Evolutionary conservation across 2,113 vertebrate species (phyloP).

Genomic region (Dipodomys spectabilis): DNA sequence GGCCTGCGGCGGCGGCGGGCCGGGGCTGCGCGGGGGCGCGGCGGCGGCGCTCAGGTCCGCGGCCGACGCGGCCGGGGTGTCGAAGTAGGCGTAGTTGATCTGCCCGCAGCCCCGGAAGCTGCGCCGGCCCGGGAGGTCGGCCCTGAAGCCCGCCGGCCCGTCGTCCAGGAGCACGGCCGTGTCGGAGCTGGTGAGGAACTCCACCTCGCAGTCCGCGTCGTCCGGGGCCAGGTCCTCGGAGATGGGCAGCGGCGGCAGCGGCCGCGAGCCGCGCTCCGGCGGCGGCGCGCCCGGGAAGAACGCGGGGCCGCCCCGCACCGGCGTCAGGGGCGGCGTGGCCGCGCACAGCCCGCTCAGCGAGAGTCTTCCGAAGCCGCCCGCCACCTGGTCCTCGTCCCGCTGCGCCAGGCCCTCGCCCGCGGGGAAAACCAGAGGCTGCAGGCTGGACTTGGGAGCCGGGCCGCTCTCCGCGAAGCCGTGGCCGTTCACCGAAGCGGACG

Average conservation of each 20-base stretch:
- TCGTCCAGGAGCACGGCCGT: conserved; percentile 91
- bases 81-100: conserved; percentile 94
- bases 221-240: conserved; percentile 86
- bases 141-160: conserved; percentile 86
- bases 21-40: conserved; percentile 52
- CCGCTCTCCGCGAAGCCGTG: conserved; percentile 83
- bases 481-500: conserved; percentile 69
- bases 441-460: conserved; percentile 86
- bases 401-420: conserved; percentile 80
- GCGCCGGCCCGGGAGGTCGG: conserved; percentile 84
- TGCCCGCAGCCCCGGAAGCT: conserved; percentile 92
- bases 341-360: conserved; percentile 82
- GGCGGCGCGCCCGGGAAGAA: conserved; percentile 44
- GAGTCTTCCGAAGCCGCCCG: conserved; percentile 90
- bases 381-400: conserved; percentile 87
- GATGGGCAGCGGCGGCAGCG: conserved; percentile 93
- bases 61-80: conserved; percentile 85
- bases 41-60: conserved; percentile 77
- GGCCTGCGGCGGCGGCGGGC: conserved; percentile 85
- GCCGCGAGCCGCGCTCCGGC: conserved; percentile 88
- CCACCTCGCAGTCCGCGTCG: conserved; percentile 94
- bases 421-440: conserved; percentile 85
- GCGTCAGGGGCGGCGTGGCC: conserved; percentile 88
- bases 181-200: conserved; percentile 94
- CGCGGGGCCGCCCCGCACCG: conserved; percentile 81